phyloP scores from a whole-genome alignment of 1,140 invertebrate species.

The Drosophila pachea region DNA sequence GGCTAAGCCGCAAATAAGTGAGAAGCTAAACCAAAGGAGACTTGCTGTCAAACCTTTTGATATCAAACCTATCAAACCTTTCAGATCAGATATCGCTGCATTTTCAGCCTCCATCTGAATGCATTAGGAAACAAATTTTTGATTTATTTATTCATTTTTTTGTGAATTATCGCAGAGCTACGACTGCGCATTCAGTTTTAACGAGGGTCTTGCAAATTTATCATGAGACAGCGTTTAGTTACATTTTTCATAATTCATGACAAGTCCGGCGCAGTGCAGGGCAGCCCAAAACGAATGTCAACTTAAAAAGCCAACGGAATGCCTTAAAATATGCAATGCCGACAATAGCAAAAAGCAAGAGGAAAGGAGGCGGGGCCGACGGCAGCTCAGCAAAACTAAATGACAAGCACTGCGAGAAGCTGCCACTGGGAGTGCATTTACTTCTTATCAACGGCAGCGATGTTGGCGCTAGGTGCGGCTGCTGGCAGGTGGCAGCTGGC shows the following conservation, averaged over 20 bases:
- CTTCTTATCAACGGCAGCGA: slow-evolving; percentile 34
- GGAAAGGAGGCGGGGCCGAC: slow-evolving; percentile 12
- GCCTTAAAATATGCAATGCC: slow-evolving; percentile 45
- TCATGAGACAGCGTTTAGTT: slow-evolving; percentile 32
- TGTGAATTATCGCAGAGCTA: not conserved
- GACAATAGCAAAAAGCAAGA: slow-evolving; percentile 15
- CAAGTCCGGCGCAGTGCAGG: slow-evolving; percentile 16
- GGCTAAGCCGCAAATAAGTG: too few species aligned
- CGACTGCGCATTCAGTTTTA: slow-evolving; percentile 1
- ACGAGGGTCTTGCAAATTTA: slow-evolving; percentile 27
- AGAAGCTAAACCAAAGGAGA: too few species aligned
- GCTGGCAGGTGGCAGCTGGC: slow-evolving; percentile 10
- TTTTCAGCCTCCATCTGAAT: too few species aligned
- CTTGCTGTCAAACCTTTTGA: too few species aligned
- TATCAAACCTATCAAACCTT: too few species aligned
- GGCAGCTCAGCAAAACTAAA: slow-evolving; percentile 38
- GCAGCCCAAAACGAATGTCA: slow-evolving; percentile 50
- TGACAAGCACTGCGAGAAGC: slow-evolving; percentile 40
- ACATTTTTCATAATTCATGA: slow-evolving; percentile 47
- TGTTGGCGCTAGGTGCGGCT: slow-evolving; percentile 4
- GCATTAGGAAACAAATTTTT: too few species aligned
- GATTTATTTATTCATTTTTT: too few species aligned
- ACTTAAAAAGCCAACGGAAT: slow-evolving; percentile 34
- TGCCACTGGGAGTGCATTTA: slow-evolving; percentile 54
- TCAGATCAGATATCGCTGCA: too few species aligned